phyloP scores from a whole-genome alignment of 2,797 vertebrate genomes.

The Trematomus bernacchii region DNA sequence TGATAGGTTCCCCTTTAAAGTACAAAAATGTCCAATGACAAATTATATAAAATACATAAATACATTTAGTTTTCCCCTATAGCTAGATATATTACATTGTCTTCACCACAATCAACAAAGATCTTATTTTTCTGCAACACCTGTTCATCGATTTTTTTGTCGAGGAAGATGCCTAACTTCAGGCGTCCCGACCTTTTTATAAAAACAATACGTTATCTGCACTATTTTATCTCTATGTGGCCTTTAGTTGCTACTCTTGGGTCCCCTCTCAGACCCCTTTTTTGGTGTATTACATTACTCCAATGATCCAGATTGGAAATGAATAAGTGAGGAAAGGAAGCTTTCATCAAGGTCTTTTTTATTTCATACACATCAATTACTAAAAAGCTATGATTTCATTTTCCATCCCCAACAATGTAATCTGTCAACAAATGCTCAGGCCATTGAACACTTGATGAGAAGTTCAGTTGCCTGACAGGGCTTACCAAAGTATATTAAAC shows the following conservation, averaged over 20 bases:
- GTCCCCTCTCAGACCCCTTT: not conserved
- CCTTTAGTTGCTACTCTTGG: not conserved
- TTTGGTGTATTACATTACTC: not conserved
- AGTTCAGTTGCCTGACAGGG: conserved; percentile 44
- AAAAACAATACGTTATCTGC: too few relatives aligned
- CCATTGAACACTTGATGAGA: conserved; percentile 60
- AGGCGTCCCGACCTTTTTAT: too few relatives aligned
- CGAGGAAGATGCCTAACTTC: too few relatives aligned
- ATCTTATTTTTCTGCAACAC: too few relatives aligned
- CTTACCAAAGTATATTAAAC: conserved; percentile 52
- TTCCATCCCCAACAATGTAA: conserved; percentile 55
- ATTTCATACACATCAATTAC: conserved; percentile 25
- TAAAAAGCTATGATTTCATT: conserved; percentile 33
- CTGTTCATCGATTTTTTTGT: too few relatives aligned
- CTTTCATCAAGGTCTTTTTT: conserved; percentile 25
- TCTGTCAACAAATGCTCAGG: conserved; percentile 69
- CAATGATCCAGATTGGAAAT: not conserved
- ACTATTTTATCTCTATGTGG: not conserved
- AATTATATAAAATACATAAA: too few relatives aligned
- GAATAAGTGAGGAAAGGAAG: conserved; percentile 2
- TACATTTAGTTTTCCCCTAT: too few relatives aligned
- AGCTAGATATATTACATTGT: too few relatives aligned
- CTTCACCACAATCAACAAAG: not conserved
- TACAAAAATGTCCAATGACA: too few relatives aligned
- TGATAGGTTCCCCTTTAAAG: too few relatives aligned